Base-by-base conservation (phyloP, 2,888 invertebrate genomes). In the Leptura quadrifasciata region DNA sequence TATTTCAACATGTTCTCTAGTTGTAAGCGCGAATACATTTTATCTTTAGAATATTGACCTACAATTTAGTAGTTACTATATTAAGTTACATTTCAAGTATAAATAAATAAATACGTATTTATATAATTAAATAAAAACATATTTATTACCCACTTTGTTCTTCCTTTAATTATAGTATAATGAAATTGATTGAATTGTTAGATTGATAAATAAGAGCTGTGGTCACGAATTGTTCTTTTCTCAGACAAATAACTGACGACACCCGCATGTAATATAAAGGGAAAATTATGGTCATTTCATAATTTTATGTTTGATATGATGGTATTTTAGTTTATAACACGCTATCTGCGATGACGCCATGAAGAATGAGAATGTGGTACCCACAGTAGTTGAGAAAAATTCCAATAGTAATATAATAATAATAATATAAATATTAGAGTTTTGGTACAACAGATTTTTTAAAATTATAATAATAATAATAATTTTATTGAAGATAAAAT, bases 211-310 rank as follows among this genome's bases (percentile, higher is more conserved):
- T 60, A 71, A 27, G 57, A 64, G 12, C 31, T 21, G 52, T 24
- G 35, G 65, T 73, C 73, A 65, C 61, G 71, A 61, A 35, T 71
- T 17, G 6, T 71, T 58, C 20, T 21, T 61, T 57, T 54, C 47
- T 57, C n/a, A 15, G 52, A 18, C 52, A 18, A 18, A 21, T 17
- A 74, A 76, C 72, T 78, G 78, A 76, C 75, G 73, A 76, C 79
- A 76, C 76, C 76, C 79, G 76, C 79, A 76, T 76, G 67, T 52
- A 55, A 72, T 18, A 68, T 57, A 31, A 68, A 54, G 55, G 35
- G 68, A 55, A 67, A 55, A 68, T 68, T 68, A 68, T 68, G 55
- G 31, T 55, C 68, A 68, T 68, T 68, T 55, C 31, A 55, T 55
- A 68, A 68, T 55, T 54, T 18, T 9, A 47, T 39, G 15, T 39